phyloP scores from a whole-genome alignment of 2,113 vertebrate genomes.

The Psammodynastes pulverulentus region DNA sequence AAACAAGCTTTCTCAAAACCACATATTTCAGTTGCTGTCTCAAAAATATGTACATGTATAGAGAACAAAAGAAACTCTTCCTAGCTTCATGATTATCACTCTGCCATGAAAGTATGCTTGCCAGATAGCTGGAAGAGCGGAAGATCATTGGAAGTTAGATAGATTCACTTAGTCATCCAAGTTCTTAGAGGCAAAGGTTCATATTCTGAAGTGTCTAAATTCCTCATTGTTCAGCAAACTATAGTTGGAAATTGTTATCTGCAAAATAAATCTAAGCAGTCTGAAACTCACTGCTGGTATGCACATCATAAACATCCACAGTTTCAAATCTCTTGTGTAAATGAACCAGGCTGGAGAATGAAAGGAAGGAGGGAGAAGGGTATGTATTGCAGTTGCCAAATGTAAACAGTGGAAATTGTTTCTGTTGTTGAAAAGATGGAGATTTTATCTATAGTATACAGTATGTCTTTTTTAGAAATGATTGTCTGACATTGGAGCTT shows the following conservation, averaged over 20 bases:
- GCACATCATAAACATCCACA: conserved; percentile 52
- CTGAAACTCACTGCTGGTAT: conserved; percentile 32
- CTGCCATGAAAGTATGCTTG: conserved; percentile 18
- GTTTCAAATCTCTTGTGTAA: conserved; percentile 43
- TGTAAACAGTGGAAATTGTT: conserved; percentile 50
- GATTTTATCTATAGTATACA: conserved; percentile 15
- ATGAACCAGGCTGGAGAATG: not conserved
- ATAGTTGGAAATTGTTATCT: conserved; percentile 12
- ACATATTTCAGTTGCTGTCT: not conserved
- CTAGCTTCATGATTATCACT: not conserved
- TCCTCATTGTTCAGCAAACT: not conserved
- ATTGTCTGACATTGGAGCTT: conserved; percentile 31
- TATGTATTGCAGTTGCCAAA: conserved; percentile 37
- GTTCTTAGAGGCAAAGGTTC: conserved; percentile 6
- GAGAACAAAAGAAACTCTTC: conserved; percentile 34
- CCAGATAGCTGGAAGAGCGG: conserved; percentile 27
- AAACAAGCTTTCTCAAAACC: not conserved
- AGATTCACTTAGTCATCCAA: conserved; percentile 17
- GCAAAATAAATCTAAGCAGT: conserved; percentile 41
- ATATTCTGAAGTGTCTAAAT: conserved; percentile 20
- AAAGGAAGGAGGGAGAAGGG: not conserved
- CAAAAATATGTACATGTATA: not conserved
- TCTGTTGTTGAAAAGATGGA: conserved; percentile 51
- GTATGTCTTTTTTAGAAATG: not conserved
- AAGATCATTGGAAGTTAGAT: conserved; percentile 43